A percentile compares a stretch with the other conserved stretches of the same genome.
phyloP scores from a whole-genome alignment of 1,140 invertebrate genomes.

The Idris sp. region DNA sequence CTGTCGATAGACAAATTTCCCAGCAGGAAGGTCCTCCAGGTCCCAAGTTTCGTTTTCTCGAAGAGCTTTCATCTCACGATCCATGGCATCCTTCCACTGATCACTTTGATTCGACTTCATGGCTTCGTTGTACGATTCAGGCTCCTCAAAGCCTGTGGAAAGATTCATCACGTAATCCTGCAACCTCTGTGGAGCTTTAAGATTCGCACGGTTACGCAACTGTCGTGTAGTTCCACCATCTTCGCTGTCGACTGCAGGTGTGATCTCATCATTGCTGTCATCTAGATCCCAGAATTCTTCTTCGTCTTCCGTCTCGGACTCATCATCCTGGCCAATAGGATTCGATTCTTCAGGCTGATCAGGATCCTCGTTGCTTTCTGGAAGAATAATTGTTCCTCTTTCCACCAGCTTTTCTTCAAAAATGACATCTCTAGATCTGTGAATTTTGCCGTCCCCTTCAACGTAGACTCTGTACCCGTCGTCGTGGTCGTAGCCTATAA shows the following conservation, averaged over 20 bases:
- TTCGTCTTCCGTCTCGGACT: not conserved
- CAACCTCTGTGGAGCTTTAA: conserved; percentile 10
- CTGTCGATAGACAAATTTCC: conserved; percentile 54
- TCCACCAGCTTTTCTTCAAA: conserved; percentile 29
- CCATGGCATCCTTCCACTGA: conserved; percentile 19
- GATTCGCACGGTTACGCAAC: not conserved
- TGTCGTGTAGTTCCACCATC: not conserved
- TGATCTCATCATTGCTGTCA: not conserved
- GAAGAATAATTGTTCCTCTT: not conserved
- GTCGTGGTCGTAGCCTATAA: conserved; percentile 33
- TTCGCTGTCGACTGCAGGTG: not conserved
- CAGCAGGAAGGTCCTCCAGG: conserved; percentile 63
- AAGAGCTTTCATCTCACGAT: conserved; percentile 31
- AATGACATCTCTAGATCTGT: conserved; percentile 29
- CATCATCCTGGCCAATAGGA: not conserved
- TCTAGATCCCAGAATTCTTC: conserved; percentile 8
- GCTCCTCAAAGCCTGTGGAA: conserved; percentile 3
- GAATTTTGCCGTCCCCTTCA: conserved; percentile 8
- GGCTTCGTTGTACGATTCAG: conserved; percentile 29
- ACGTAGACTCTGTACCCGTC: conserved; percentile 32
- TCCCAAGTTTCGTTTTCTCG: conserved; percentile 65
- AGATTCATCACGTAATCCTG: conserved; percentile 25
- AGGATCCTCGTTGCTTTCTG: not conserved
- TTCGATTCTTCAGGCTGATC: not conserved
- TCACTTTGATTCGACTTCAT: conserved; percentile 9